A percentile compares a stretch with the other conserved stretches of the same genome.
Conservation (phyloP, 2,888 invertebrate species). For the Stenodema calcarata region DNA sequence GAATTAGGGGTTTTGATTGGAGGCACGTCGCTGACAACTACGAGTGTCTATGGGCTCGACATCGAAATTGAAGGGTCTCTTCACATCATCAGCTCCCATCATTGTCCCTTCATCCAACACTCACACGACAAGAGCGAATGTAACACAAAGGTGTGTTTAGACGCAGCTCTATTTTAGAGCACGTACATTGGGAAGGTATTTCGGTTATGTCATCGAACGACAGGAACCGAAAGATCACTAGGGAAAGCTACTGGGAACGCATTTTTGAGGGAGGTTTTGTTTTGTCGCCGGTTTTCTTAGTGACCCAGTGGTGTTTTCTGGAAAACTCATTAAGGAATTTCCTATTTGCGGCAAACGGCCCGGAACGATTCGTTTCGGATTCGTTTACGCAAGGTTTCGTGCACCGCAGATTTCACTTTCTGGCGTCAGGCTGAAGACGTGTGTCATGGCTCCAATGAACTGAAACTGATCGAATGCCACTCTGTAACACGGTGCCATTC, state of each 20-base stretch:
- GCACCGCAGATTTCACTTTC: neutral
- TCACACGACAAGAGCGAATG: neutral
- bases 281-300: neutral
- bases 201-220: constrained; percentile 8
- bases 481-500: neutral
- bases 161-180: constrained; percentile 6
- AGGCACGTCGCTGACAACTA: neutral
- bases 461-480: neutral
- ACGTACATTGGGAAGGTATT: constrained; percentile 6
- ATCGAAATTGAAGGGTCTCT: neutral
- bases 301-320: constrained; percentile 10
- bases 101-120: neutral
- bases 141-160: neutral
- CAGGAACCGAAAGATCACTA: neutral
- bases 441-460: neutral
- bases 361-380: constrained; percentile 25
- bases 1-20: neutral
- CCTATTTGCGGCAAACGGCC: neutral
- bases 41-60: neutral
- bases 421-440: neutral
- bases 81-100: neutral
- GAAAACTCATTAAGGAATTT: constrained; percentile 18
- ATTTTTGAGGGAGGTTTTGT: neutral
- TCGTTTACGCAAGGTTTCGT: neutral
- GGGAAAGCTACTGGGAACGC: neutral